Percentiles rank a stretch among this genome's conserved stretches.
Evolutionary conservation across 2,888 invertebrate genomes (phyloP).

Genomic region (Diplolepis rosae): DNA sequence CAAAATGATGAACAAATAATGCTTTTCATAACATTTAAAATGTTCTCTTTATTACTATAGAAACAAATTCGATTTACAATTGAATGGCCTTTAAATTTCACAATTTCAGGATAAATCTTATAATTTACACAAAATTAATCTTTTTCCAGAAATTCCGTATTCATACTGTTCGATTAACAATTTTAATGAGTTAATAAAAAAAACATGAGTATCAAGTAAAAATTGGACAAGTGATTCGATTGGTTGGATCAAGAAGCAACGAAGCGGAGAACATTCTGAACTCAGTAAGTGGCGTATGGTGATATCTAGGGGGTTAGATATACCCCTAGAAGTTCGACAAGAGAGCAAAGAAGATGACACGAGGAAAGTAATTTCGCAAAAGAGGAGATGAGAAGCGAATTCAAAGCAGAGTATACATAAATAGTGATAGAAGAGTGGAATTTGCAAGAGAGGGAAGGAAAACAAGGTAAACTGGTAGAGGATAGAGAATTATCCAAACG

Average conservation of each 20-base stretch:
- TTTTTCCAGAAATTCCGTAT: too few species aligned
- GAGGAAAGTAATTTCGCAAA: slow-evolving; percentile 28
- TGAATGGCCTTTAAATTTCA: too few species aligned
- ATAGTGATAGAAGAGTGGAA: slow-evolving; percentile 26
- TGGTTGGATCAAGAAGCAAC: slow-evolving; percentile 44
- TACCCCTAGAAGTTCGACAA: slow-evolving; percentile 43
- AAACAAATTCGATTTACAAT: too few species aligned
- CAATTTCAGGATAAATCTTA: too few species aligned
- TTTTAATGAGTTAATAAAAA: too few species aligned
- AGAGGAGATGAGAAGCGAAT: slow-evolving; percentile 13
- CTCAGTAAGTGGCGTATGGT: slow-evolving; percentile 68
- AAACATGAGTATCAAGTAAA: too few species aligned
- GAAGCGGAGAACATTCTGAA: slow-evolving; percentile 67
- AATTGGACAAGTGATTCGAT: background rate
- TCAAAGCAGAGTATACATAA: background rate
- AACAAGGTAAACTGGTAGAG: slow-evolving; percentile 23
- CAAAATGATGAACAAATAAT: too few species aligned
- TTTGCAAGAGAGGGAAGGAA: slow-evolving; percentile 4
- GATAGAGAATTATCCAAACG: too few species aligned
- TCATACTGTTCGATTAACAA: too few species aligned
- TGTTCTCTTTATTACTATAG: too few species aligned
- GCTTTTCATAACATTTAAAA: too few species aligned
- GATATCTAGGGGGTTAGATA: slow-evolving; percentile 60
- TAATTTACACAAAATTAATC: too few species aligned
- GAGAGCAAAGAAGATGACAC: slow-evolving; percentile 45